phyloP scores from a whole-genome alignment of 92 coral and sea anemone genomes.

The Siderastrea siderea region DNA sequence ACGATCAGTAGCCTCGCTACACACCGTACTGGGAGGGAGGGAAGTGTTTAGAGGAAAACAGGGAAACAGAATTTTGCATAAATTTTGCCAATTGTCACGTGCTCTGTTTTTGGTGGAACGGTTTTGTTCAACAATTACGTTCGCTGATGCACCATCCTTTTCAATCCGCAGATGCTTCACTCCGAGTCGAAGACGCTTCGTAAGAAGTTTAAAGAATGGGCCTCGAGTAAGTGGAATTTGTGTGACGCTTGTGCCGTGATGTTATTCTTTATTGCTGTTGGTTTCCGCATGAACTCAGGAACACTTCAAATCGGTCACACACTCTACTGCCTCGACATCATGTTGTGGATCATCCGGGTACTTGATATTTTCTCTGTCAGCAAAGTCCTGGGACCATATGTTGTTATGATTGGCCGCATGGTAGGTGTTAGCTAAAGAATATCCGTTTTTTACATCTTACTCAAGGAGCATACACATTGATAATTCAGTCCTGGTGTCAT shows the following conservation, averaged over 20 bases:
- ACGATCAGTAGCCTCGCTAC: too few relatives aligned
- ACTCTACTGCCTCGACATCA: constrained; percentile 85
- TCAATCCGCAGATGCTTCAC: constrained; percentile 71
- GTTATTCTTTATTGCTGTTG: constrained; percentile 79
- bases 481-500: neutral
- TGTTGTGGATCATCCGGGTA: constrained; percentile 90
- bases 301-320: constrained; percentile 79
- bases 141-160: neutral
- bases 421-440: constrained; percentile 39
- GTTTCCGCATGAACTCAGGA: constrained; percentile 71
- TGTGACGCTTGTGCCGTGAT: constrained; percentile 82
- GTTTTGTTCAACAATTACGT: too few relatives aligned
- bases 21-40: too few relatives aligned
- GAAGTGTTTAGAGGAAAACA: too few relatives aligned
- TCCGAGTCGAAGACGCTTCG: constrained; percentile 58
- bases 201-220: constrained; percentile 82
- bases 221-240: constrained; percentile 85
- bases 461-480: neutral
- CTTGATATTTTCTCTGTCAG: constrained; percentile 87
- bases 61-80: too few relatives aligned
- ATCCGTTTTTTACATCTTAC: too few relatives aligned
- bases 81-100: too few relatives aligned
- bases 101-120: too few relatives aligned
- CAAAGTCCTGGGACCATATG: constrained; percentile 87
- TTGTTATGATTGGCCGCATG: constrained; percentile 94